Evolutionary conservation across 2,888 invertebrate genomes (phyloP), one percentile per base, ranked within the genome.

Genomic region (Netelia inedita): DNA sequence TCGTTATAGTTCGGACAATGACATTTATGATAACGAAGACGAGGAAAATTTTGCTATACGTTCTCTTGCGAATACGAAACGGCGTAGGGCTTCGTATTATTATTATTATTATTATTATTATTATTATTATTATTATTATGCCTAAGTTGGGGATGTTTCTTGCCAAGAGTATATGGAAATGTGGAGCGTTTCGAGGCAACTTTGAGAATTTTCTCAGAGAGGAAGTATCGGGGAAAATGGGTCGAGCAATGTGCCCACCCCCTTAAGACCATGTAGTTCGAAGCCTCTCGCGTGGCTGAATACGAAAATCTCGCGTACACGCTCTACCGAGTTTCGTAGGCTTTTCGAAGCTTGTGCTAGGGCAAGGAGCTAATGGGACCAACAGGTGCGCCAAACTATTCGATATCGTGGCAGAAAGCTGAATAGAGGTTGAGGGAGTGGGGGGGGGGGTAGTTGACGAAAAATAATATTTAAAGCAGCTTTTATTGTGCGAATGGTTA

Each of bases 331-430:
- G 55, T 76, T 59, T 43, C 50, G 55, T 21, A 46, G 43, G 19
- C 66, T 65, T 66, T 65, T 55, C 66, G 28, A 41, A 66, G 76
- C 57, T 76, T 66, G 8, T 11, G n/a, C 19, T 19, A 16, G 11
- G 61, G 28, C 28, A 21, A 14, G 23, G 9, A 23, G 19, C 46
- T 66, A 68, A 43, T 57, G 1, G 21, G 65, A 41, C 76, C 76
- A 76, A 76, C 76, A 66, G 76, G 66, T 76, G 76, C 41, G 53
- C 53, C 2, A 21, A 43, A 43, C 43, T 43, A 66, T 43, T 19
- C 43, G 9, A 19, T 35, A 35, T 35, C 19, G 43, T 11, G 66
- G 19, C 21, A 10, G 43, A 35, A 63, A 28, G 11, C n/a, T 28
- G 19, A 41, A 61, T 23, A 23, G 23, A 19, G 21, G 14, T 8